phyloP scores from a whole-genome alignment of 2,113 vertebrate genomes.

The Alces alces region DNA sequence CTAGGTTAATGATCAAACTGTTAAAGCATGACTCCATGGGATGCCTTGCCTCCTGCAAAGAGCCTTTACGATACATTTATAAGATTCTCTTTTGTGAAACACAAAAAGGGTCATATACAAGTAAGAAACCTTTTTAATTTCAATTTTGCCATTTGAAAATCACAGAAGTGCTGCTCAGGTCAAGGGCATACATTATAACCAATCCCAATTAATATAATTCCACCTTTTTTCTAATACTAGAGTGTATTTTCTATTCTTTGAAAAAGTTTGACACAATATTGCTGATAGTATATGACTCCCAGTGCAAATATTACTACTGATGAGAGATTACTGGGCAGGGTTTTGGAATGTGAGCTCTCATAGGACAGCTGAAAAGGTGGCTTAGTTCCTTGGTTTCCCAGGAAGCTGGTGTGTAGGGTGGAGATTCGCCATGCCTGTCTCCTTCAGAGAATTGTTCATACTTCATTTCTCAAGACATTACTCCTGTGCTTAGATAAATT shows the following conservation, averaged over 20 bases:
- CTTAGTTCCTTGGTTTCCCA: neutral
- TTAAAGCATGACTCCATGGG: neutral
- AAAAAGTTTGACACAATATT: neutral
- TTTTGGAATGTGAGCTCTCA: neutral
- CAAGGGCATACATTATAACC: conserved; percentile 8
- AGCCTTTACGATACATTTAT: conserved; percentile 3
- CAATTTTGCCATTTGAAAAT: conserved; percentile 6
- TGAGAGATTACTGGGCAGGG: neutral
- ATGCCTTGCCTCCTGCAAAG: neutral
- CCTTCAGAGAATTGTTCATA: neutral
- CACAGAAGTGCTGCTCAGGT: neutral
- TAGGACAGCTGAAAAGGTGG: neutral
- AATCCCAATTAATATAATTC: conserved; percentile 33
- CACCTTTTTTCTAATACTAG: neutral
- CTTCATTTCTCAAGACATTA: neutral
- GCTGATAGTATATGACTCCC: conserved; percentile 1
- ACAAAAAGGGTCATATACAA: conserved; percentile 34
- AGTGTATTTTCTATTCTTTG: conserved; percentile 16
- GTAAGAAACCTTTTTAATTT: conserved; percentile 26
- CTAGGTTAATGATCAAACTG: conserved; percentile 20
- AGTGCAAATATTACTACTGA: conserved; percentile 4
- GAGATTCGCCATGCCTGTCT: neutral
- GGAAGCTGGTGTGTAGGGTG: neutral
- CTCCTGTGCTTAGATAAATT: neutral
- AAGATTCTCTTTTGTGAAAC: conserved; percentile 27